Evolutionary conservation across 2,888 invertebrate genomes (phyloP).

Genomic region (Bellardia bayeri): DNA sequence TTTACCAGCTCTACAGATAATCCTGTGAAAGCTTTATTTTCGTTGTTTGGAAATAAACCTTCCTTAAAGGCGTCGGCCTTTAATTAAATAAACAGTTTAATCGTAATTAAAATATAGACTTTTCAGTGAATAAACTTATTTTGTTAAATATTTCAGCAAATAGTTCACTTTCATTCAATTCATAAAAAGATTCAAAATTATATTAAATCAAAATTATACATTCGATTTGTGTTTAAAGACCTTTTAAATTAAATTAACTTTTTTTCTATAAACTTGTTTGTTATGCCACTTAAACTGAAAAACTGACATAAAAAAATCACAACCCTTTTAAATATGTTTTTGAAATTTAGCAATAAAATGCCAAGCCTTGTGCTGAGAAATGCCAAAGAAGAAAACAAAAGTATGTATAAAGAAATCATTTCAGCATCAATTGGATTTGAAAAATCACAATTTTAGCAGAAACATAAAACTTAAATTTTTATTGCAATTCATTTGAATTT

Average conservation of each 20-base stretch:
- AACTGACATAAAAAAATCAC: slow-evolving; percentile 33
- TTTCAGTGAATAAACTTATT: too few species aligned
- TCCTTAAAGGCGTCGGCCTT: too few species aligned
- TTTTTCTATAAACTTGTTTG: slow-evolving; percentile 1
- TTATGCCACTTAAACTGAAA: slow-evolving; percentile 46
- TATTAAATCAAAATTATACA: background rate
- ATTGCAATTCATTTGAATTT: slow-evolving; percentile 33
- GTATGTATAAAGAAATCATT: background rate
- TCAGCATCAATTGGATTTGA: slow-evolving; percentile 30
- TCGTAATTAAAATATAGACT: too few species aligned
- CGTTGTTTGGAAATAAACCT: too few species aligned
- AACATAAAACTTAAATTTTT: slow-evolving; percentile 42
- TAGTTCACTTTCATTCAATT: too few species aligned
- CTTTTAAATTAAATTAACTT: slow-evolving; percentile 21
- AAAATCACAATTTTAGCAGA: slow-evolving; percentile 35
- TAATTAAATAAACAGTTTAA: too few species aligned
- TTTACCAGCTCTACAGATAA: too few species aligned
- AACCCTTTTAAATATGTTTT: slow-evolving; percentile 39
- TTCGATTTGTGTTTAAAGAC: slow-evolving; percentile 21
- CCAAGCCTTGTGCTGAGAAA: background rate
- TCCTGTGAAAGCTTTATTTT: too few species aligned
- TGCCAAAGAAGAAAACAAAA: background rate
- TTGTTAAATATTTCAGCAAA: too few species aligned
- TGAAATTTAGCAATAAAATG: slow-evolving; percentile 34
- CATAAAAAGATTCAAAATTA: background rate